Base-by-base conservation (phyloP, 2,888 invertebrate species). In the Melanotus villosus region DNA sequence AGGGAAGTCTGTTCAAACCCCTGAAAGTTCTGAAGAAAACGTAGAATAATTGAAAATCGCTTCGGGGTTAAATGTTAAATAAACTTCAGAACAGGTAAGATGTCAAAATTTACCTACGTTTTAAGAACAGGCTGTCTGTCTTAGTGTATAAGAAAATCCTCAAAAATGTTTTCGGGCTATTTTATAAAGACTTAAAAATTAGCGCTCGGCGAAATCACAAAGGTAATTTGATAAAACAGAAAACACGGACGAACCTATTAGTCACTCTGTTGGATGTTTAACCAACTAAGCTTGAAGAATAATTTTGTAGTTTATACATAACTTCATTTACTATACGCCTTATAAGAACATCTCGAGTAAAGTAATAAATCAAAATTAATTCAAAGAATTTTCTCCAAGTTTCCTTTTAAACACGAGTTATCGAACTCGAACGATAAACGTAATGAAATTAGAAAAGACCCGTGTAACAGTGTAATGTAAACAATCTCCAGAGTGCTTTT, bases 401-500 rank as follows among this genome's bases (percentile, higher is more conserved):
- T 5, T n/a, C 2, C 34, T n/a, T n/a, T n/a, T n/a, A n/a, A n/a
- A n/a, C n/a, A n/a, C n/a, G n/a, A n/a, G n/a, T n/a, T n/a, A n/a
- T n/a, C n/a, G n/a, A n/a, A n/a, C n/a, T n/a, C n/a, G n/a, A 12
- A 14, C 12, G 14, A 38, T 12, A 38, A 38, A 38, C 14, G 41
- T 4, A 7, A 0, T 1, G 7, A 47, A 23, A 23, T 47, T 12
- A 23, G 10, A 12, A n/a, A n/a, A 47, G 12, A 12, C 23, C 23
- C 23, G 14, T n/a, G 47, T 4, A n/a, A 23, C 26, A 47, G n/a
- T n/a, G 26, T 12, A 47, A 26, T n/a, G 30, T 56, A 64, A 64
- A 64, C 54, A 58, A 57, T 62, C 34, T 19, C 62, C 12, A 10
- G 50, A 36, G 66, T 19, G 32, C 43, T 23, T 60, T 67, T 67